These are phyloP conservation scores for Agriotes lineatus DNA, from an alignment of 2,888 invertebrate genomes.

Conservation along the genomic window DNA sequence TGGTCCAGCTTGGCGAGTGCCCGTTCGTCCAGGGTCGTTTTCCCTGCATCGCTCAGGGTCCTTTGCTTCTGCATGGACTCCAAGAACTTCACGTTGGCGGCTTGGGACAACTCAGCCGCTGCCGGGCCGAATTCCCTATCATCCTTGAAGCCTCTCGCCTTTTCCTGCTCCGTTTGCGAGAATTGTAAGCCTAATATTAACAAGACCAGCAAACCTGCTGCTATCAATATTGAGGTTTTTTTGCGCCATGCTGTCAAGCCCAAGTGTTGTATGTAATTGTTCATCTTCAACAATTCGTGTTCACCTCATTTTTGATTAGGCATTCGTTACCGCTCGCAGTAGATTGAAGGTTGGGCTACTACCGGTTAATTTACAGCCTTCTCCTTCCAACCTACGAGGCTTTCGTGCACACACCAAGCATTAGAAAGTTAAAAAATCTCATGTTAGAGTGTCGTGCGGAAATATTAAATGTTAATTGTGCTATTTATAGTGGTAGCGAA, in stretches of 20 bases:
- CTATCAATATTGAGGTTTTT: constrained; percentile 66
- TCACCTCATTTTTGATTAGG: constrained; percentile 24
- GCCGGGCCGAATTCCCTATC: constrained; percentile 6
- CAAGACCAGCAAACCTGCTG: constrained; percentile 61
- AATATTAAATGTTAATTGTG: constrained; percentile 1
- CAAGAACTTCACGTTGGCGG: constrained; percentile 46
- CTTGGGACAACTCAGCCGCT: constrained; percentile 2
- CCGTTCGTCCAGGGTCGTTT: constrained; percentile 29
- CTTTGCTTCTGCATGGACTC: constrained; percentile 35
- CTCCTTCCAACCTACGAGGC: not conserved
- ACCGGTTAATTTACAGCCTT: constrained; percentile 8
- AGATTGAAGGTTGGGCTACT: constrained; percentile 2
- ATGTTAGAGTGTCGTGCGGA: not conserved
- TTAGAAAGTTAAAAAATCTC: constrained; percentile 23
- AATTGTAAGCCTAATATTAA: constrained; percentile 68
- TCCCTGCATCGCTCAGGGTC: not conserved
- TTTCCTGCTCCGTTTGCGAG: constrained; percentile 51
- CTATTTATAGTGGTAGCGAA: not conserved
- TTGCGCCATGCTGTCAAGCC: constrained; percentile 67
- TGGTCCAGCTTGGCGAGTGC: constrained; percentile 62
- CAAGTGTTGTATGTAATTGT: constrained; percentile 63
- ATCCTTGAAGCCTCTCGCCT: constrained; percentile 46
- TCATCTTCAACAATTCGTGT: constrained; percentile 49
- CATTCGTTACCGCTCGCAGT: not conserved
- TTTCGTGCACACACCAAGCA: constrained; percentile 3